Conservation (phyloP, 2,888 invertebrate genomes). For the Ormyrus rosae region DNA sequence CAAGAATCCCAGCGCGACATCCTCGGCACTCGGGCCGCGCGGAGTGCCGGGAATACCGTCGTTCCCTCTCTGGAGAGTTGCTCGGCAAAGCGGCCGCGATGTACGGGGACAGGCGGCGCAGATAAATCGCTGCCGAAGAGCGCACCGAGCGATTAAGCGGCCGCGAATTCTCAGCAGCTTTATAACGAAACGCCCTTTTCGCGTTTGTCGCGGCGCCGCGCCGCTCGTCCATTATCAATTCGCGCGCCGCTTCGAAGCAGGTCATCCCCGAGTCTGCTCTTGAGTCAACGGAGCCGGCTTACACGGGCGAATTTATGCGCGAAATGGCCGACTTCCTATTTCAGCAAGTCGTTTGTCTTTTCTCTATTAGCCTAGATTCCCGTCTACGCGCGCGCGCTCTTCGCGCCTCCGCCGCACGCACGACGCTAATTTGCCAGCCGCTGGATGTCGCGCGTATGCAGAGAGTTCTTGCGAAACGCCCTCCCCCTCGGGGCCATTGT, state of each 20-base stretch:
- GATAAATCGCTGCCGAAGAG: too few species aligned
- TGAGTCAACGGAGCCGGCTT: slow-evolving; percentile 10
- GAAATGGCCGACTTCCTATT: slow-evolving; percentile 56
- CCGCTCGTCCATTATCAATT: slow-evolving; percentile 50
- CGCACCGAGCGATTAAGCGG: too few species aligned
- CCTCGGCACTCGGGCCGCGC: too few species aligned
- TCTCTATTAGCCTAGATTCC: slow-evolving; percentile 57
- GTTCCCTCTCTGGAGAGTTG: too few species aligned
- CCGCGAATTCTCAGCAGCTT: too few species aligned
- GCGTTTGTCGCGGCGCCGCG: slow-evolving; percentile 34
- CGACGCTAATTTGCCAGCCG: too few species aligned
- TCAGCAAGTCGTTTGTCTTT: slow-evolving; percentile 55
- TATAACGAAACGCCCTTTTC: slow-evolving; percentile 50
- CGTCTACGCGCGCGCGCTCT: slow-evolving; percentile 3
- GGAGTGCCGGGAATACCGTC: too few species aligned
- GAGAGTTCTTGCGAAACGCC: neutral
- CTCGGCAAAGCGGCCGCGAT: too few species aligned
- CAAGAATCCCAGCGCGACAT: too few species aligned
- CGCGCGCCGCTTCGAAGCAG: slow-evolving; percentile 15
- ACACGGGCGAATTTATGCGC: slow-evolving; percentile 35
- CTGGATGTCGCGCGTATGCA: too few species aligned
- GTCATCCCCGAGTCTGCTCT: slow-evolving; percentile 15
- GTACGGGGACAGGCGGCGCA: too few species aligned
- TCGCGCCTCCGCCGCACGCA: neutral
- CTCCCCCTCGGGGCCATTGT: neutral